These are phyloP conservation scores for Protobothrops flavoviridis DNA, from an alignment of 2,113 vertebrate species.

Conservation along the genomic window DNA sequence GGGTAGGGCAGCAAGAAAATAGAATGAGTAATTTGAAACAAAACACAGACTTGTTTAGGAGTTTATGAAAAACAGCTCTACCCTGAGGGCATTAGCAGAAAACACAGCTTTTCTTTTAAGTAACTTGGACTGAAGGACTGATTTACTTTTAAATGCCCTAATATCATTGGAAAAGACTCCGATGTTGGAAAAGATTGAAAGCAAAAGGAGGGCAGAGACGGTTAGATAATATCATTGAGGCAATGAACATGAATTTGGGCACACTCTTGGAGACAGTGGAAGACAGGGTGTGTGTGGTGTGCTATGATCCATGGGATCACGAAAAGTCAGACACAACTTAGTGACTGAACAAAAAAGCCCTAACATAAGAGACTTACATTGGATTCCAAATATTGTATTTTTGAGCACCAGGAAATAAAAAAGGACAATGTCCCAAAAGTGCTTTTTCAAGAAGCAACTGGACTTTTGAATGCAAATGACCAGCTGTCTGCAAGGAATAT, in stretches of 20 bases:
- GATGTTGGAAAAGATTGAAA: background rate
- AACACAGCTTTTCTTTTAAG: background rate
- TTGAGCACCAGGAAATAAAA: background rate
- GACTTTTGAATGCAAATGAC: no score
- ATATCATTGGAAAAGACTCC: background rate
- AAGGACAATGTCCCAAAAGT: background rate
- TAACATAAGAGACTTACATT: background rate
- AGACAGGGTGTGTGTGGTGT: background rate
- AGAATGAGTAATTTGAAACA: background rate
- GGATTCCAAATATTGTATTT: background rate
- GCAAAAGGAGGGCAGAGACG: background rate
- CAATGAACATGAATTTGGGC: background rate
- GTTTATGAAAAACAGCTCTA: background rate
- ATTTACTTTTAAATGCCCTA: background rate
- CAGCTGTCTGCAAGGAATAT: no score
- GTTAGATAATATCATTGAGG: background rate
- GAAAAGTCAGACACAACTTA: background rate
- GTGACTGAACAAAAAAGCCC: background rate
- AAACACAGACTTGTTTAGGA: background rate
- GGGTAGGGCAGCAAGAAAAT: background rate
- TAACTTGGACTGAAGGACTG: background rate
- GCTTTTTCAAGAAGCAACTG: no score
- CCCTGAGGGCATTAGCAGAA: background rate
- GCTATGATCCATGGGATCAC: background rate
- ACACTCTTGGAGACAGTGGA: background rate